Percentiles rank a stretch among this genome's conserved stretches.
Evolutionary conservation across 2,888 invertebrate species (phyloP).

Genomic region (Atethmia centrago): DNA sequence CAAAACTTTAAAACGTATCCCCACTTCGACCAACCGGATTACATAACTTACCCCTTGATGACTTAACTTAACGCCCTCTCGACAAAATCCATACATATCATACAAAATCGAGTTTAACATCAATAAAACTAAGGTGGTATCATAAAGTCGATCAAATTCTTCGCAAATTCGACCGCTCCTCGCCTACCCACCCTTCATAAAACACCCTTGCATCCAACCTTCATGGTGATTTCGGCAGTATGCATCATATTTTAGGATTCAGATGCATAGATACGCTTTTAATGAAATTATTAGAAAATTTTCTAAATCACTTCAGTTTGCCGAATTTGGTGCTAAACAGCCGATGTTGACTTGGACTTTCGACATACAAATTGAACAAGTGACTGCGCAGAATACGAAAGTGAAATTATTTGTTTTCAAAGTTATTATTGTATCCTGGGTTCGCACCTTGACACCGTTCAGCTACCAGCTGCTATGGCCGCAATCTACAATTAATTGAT

Average conservation of each 20-base stretch:
- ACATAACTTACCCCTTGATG: constrained; percentile 42
- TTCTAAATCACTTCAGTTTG: not conserved
- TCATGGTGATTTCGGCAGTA: constrained; percentile 46
- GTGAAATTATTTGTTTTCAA: not conserved
- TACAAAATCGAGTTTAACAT: constrained; percentile 83
- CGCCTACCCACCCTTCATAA: constrained; percentile 77
- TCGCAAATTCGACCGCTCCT: constrained; percentile 81
- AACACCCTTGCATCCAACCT: constrained; percentile 51
- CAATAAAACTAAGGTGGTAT: constrained; percentile 84
- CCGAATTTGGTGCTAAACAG: not conserved
- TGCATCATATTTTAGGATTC: constrained; percentile 33
- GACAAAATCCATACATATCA: constrained; percentile 82
- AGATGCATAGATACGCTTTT: not conserved
- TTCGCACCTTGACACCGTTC: not conserved
- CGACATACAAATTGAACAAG: not conserved
- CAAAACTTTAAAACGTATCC: not conserved
- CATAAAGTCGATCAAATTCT: constrained; percentile 86
- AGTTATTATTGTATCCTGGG: not conserved
- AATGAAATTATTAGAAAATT: not conserved
- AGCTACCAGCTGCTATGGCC: not conserved
- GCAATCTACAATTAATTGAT: not conserved
- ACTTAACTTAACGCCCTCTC: constrained; percentile 51
- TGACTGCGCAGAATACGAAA: not conserved
- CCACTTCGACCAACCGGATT: not conserved
- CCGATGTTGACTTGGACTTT: not conserved